phyloP scores from a whole-genome alignment of 2,797 vertebrate species.

The Gymnothorax reevesii region DNA sequence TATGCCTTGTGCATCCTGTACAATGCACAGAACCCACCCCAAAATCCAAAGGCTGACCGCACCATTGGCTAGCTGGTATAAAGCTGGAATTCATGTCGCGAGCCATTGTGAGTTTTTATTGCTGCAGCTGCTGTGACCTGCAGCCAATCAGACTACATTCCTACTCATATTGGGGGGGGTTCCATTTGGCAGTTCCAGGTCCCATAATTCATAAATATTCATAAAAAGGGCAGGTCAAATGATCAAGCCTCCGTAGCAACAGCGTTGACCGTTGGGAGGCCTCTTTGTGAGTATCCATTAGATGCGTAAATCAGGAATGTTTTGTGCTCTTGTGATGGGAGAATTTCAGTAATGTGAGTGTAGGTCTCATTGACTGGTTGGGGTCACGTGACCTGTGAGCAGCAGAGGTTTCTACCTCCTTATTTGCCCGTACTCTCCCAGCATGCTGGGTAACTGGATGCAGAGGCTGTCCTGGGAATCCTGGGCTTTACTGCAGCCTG shows the following conservation, averaged over 20 bases:
- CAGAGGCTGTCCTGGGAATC: background rate
- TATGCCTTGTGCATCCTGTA: background rate
- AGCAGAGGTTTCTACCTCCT: background rate
- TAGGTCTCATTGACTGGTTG: too few relatives aligned
- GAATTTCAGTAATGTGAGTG: background rate
- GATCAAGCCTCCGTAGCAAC: background rate
- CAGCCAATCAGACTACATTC: background rate
- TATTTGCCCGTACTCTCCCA: background rate
- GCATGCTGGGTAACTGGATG: background rate
- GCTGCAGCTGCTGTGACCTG: background rate
- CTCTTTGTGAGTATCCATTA: background rate
- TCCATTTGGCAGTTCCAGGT: background rate
- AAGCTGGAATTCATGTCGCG: background rate
- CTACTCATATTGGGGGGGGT: background rate
- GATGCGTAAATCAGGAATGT: background rate
- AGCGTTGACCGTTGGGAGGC: background rate
- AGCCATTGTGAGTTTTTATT: background rate
- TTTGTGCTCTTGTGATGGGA: background rate
- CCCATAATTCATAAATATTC: background rate
- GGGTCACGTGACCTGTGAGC: background rate
- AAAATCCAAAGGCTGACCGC: background rate
- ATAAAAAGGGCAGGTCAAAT: background rate
- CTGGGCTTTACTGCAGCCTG: background rate
- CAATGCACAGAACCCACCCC: background rate
- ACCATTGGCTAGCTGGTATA: too few relatives aligned